These are phyloP conservation scores for Dasysyrphus albostriatus DNA, from an alignment of 2,888 invertebrate genomes.

Conservation along the genomic window DNA sequence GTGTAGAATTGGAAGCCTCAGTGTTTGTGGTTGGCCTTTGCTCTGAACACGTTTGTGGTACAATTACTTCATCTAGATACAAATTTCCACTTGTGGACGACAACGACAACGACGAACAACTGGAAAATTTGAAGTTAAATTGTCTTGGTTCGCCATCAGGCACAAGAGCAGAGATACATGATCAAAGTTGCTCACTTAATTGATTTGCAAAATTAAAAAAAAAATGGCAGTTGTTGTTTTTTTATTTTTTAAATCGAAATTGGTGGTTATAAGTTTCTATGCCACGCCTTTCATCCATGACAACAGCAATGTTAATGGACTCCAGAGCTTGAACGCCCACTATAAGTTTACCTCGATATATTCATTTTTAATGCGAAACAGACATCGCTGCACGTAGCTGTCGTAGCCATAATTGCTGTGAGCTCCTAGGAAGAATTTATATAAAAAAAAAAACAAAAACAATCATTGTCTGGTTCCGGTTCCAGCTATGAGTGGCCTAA, in stretches of 20 bases:
- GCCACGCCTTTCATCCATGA: conserved; percentile 73
- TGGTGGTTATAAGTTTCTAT: conserved; percentile 55
- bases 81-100: conserved; percentile 68
- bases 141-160: conserved; percentile 5
- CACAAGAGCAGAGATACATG: conserved; percentile 39
- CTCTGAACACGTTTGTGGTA: conserved; percentile 65
- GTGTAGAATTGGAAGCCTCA: conserved; percentile 37
- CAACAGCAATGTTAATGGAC: conserved; percentile 62
- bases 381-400: conserved; percentile 8
- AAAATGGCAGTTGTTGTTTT: conserved; percentile 39
- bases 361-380: conserved; percentile 37
- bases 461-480: conserved; percentile 32
- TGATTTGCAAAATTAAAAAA: conserved; percentile 56
- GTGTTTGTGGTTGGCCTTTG: conserved; percentile 52
- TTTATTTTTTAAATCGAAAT: conserved; percentile 19
- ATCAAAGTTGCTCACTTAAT: conserved; percentile 68
- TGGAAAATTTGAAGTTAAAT: conserved; percentile 68
- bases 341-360: no score
- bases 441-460: conserved; percentile 5
- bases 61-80: conserved; percentile 73
- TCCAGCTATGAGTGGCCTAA: conserved; percentile 39
- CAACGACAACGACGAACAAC: conserved; percentile 15
- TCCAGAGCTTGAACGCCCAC: conserved; percentile 61
- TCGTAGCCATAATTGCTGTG: conserved; percentile 10
- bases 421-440: neutral